phyloP scores from a whole-genome alignment of 2,888 invertebrate genomes.

The Mimumesa dahlbomi region DNA sequence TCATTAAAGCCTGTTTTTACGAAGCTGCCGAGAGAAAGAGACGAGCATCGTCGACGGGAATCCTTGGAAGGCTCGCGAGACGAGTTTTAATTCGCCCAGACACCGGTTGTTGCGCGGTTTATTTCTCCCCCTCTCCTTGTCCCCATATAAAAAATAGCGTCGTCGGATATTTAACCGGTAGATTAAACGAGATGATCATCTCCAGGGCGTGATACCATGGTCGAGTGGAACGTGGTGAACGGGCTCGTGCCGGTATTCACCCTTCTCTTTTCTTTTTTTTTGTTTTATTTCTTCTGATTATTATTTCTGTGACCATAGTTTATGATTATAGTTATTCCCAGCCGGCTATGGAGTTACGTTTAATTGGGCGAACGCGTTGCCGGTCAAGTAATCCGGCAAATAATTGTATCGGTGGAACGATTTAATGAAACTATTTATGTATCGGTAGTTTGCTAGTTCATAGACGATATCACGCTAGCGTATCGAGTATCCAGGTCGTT shows the following conservation, averaged over 20 bases:
- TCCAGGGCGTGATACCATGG: background rate
- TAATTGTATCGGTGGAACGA: too few relatives aligned
- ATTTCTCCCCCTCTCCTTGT: too few relatives aligned
- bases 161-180: slow-evolving; percentile 8
- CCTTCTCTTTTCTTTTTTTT: too few relatives aligned
- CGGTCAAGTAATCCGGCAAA: background rate
- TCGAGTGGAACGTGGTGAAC: slow-evolving; percentile 3
- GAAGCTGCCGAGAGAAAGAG: too few relatives aligned
- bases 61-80: background rate
- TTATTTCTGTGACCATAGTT: slow-evolving; percentile 24
- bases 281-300: too few relatives aligned
- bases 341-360: background rate
- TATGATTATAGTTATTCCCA: slow-evolving; percentile 17
- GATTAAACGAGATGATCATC: slow-evolving; percentile 16
- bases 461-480: too few relatives aligned
- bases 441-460: too few relatives aligned
- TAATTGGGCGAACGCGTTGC: background rate
- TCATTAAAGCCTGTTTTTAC: too few relatives aligned
- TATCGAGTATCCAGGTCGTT: too few relatives aligned
- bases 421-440: too few relatives aligned
- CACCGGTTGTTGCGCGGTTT: slow-evolving; percentile 15
- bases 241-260: slow-evolving; percentile 2
- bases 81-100: slow-evolving; percentile 14
- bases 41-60: background rate
- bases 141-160: slow-evolving; percentile 31